phyloP scores from a whole-genome alignment of 2,888 invertebrate species.

The Erynnis tages region DNA sequence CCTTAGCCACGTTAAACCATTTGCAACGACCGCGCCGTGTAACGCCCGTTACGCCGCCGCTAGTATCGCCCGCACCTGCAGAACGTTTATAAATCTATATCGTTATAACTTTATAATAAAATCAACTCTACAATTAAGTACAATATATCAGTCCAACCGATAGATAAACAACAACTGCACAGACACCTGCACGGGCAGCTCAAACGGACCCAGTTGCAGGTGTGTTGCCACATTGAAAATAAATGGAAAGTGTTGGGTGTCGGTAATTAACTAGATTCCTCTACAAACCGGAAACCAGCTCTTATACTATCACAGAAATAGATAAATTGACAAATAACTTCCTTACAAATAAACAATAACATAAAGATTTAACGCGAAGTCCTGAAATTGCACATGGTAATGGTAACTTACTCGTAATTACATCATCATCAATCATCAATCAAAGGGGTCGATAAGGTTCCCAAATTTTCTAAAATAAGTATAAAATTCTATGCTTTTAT shows the following conservation, averaged over 20 bases:
- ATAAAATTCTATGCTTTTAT: neutral
- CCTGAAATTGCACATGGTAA: too few relatives aligned
- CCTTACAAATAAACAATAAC: too few relatives aligned
- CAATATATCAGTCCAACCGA: conserved; percentile 10
- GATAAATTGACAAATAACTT: neutral
- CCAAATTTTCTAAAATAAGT: too few relatives aligned
- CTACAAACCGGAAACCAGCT: neutral
- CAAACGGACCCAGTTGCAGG: conserved; percentile 7
- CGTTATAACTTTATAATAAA: conserved; percentile 8
- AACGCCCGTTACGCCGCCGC: conserved; percentile 76
- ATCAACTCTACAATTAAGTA: conserved; percentile 7
- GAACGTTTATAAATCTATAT: conserved; percentile 30
- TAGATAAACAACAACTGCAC: conserved; percentile 5
- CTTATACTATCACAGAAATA: neutral
- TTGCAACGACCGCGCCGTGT: conserved; percentile 91
- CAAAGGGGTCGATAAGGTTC: too few relatives aligned
- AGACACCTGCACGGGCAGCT: conserved; percentile 19
- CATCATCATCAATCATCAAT: too few relatives aligned
- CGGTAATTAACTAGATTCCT: neutral
- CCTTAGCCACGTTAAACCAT: conserved; percentile 98
- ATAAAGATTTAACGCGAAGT: too few relatives aligned
- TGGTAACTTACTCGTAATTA: too few relatives aligned
- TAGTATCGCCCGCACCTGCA: conserved; percentile 60
- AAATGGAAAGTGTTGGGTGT: conserved; percentile 1
- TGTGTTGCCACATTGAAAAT: conserved; percentile 1